A percentile compares a stretch with the other conserved stretches of the same genome.
These are phyloP conservation scores for Anhinga rufa DNA, from an alignment of 2,113 vertebrate genomes.

Conservation along the genomic window DNA sequence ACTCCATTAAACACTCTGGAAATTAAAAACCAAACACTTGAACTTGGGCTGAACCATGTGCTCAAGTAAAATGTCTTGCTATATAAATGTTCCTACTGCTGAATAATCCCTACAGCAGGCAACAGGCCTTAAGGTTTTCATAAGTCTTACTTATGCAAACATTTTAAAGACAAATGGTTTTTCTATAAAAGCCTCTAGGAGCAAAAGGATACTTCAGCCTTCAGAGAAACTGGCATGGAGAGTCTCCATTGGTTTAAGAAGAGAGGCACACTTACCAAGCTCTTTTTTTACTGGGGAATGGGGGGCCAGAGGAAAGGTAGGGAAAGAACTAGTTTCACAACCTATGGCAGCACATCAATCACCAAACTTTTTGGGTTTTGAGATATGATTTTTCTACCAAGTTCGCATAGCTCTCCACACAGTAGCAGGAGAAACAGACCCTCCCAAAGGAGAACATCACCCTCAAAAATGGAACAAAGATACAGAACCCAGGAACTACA, in stretches of 20 bases:
- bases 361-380: background rate
- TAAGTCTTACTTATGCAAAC: background rate
- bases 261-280: background rate
- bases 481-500: background rate
- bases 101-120: background rate
- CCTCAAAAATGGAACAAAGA: background rate
- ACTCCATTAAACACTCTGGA: background rate
- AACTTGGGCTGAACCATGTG: background rate
- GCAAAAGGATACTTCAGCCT: background rate
- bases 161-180: background rate
- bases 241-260: background rate
- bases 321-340: background rate
- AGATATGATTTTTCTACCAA: background rate
- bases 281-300: background rate
- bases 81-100: background rate
- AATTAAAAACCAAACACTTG: background rate
- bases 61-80: background rate
- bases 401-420: background rate
- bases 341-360: background rate
- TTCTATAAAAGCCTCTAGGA: background rate
- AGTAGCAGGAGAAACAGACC: background rate
- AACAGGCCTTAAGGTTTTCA: background rate
- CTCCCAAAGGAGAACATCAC: background rate
- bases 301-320: background rate
- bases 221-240: background rate